Evolutionary conservation across 2,888 invertebrate species (phyloP).

Genomic region (Amblyjoppa fuscipennis): DNA sequence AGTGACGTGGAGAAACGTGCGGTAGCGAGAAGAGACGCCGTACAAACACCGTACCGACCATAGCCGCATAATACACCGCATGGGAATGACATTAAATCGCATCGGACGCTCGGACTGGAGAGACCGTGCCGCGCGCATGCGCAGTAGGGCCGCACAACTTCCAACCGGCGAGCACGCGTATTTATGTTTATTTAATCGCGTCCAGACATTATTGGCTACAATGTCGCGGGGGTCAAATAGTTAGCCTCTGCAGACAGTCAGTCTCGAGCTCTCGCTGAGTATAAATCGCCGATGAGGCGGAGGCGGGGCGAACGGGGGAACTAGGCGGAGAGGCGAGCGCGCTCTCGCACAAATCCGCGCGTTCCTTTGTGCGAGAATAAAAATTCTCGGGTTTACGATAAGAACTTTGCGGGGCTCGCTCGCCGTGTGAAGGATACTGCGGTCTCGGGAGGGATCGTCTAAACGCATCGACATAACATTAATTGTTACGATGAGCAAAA

Average conservation of each 20-base stretch:
- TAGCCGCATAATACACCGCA: conserved; percentile 15
- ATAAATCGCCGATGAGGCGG: not conserved
- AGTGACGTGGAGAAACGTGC: conserved; percentile 66
- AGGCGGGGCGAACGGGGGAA: not conserved
- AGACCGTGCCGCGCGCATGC: not conserved
- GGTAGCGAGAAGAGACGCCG: conserved; percentile 46
- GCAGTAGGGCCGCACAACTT: not conserved
- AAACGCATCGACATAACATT: not conserved
- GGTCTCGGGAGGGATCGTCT: conserved; percentile 1
- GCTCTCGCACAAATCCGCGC: conserved; percentile 22
- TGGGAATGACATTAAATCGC: conserved; percentile 47
- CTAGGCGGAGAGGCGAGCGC: not conserved
- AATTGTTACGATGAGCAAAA: not conserved
- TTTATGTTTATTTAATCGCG: conserved; percentile 5
- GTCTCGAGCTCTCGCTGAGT: conserved; percentile 18
- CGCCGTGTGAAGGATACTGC: conserved; percentile 23
- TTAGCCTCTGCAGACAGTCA: conserved; percentile 12
- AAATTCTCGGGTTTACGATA: conserved; percentile 22
- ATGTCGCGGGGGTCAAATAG: conserved; percentile 43
- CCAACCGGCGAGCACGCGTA: not conserved
- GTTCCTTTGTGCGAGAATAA: conserved; percentile 29
- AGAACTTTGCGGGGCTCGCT: conserved; percentile 8
- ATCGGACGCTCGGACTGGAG: not conserved
- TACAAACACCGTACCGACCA: not conserved
- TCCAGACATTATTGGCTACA: conserved; percentile 45